A percentile compares a stretch with the other conserved stretches of the same genome.
These are phyloP conservation scores for Sycophaga agraensis DNA, from an alignment of 1,140 invertebrate genomes.

Conservation along the genomic window DNA sequence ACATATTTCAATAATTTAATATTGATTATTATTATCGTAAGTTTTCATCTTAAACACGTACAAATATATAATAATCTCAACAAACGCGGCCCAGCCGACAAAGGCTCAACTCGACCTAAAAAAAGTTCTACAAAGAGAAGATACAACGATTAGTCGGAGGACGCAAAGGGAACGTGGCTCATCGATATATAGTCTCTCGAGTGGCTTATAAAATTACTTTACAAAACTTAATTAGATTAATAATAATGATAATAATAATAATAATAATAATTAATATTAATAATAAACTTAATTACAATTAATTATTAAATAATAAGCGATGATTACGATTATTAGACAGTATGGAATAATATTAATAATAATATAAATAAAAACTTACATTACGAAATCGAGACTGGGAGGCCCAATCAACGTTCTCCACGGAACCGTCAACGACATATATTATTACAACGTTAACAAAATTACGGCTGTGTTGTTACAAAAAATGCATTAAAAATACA, in stretches of 20 bases:
- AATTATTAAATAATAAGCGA: conserved; percentile 22
- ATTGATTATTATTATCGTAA: conserved; percentile 8
- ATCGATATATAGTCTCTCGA: conserved; percentile 28
- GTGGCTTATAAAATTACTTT: conserved; percentile 25
- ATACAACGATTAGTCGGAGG: conserved; percentile 20
- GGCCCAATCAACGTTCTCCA: conserved; percentile 28
- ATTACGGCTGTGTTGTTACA: conserved; percentile 14
- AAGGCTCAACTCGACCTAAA: neutral
- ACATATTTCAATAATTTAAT: conserved; percentile 14
- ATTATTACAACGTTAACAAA: conserved; percentile 21
- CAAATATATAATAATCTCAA: conserved; percentile 21
- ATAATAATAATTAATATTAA: conserved; percentile 24
- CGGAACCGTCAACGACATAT: conserved; percentile 18
- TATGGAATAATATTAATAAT: conserved; percentile 27
- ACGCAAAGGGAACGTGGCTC: conserved; percentile 28
- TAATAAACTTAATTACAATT: conserved; percentile 12
- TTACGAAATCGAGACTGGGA: conserved; percentile 25
- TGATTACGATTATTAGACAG: conserved; percentile 19
- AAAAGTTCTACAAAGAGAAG: conserved; percentile 18
- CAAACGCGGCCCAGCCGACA: conserved; percentile 7
- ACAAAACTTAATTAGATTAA: conserved; percentile 18
- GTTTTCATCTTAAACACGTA: conserved; percentile 13
- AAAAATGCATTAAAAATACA: conserved; percentile 24
- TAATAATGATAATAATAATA: conserved; percentile 20
- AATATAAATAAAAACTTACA: conserved; percentile 32